Percentiles rank a stretch among this genome's conserved stretches.
Conservation (phyloP, 1,140 invertebrate genomes). For the Pseudomyrmex cubaensis region DNA sequence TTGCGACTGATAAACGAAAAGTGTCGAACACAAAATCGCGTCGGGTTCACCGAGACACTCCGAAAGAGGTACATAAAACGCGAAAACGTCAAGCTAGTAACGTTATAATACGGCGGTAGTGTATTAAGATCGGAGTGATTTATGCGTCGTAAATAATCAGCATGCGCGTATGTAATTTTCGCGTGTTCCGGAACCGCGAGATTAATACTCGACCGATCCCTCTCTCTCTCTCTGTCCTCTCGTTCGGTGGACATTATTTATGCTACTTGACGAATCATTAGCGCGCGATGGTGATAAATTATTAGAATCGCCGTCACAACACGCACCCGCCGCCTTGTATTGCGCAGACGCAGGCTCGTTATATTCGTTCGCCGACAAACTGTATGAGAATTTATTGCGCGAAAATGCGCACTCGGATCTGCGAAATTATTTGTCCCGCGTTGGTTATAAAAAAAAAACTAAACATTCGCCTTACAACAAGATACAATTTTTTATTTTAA, state of each 20-base stretch:
- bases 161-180: conserved; percentile 30
- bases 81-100: conserved; percentile 27
- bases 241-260: conserved; percentile 10
- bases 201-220: conserved; percentile 18
- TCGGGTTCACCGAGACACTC: conserved; percentile 14
- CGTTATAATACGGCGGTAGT: conserved; percentile 30
- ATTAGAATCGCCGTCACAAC: conserved; percentile 12
- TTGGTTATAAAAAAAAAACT: neutral
- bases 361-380: neutral
- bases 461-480: neutral
- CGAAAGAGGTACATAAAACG: conserved; percentile 1
- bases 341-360: neutral
- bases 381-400: neutral
- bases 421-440: neutral
- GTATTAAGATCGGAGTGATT: conserved; percentile 31
- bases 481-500: neutral
- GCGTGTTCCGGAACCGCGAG: conserved; percentile 12
- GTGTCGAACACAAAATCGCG: neutral
- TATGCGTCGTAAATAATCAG: conserved; percentile 49
- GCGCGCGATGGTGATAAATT: conserved; percentile 31
- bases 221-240: neutral
- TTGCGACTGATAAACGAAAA: neutral
- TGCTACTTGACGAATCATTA: conserved; percentile 49
- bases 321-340: neutral
- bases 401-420: neutral